These are phyloP conservation scores for Zaprionus camerounensis DNA, from an alignment of 1,140 invertebrate genomes.

Conservation along the genomic window DNA sequence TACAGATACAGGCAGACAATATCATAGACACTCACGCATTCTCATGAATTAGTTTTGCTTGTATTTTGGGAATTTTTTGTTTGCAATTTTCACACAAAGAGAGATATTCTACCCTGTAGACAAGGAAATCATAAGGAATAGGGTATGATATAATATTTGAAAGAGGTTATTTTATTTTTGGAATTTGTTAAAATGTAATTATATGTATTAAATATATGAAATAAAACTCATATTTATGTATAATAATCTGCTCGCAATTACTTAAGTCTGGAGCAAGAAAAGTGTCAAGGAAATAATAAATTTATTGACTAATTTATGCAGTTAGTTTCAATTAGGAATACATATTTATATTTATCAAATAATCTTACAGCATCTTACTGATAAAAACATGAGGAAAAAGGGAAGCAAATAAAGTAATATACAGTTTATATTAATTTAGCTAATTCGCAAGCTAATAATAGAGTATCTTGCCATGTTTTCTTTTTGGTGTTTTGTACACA, in stretches of 20 bases:
- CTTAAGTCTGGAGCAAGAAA: too few species aligned
- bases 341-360: too few species aligned
- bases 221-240: too few species aligned
- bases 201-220: background rate
- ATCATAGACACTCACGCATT: conserved; percentile 9
- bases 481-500: background rate
- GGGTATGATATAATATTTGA: background rate
- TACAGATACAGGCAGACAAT: background rate
- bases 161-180: background rate
- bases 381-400: too few species aligned
- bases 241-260: too few species aligned
- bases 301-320: too few species aligned
- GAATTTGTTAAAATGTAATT: too few species aligned
- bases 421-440: background rate
- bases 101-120: conserved; percentile 13
- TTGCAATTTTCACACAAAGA: conserved; percentile 34
- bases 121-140: background rate
- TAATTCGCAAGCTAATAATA: background rate
- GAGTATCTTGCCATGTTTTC: background rate
- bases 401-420: too few species aligned
- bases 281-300: too few species aligned
- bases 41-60: conserved; percentile 17
- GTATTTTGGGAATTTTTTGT: conserved; percentile 29
- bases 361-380: too few species aligned
- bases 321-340: too few species aligned